A percentile compares a stretch with the other conserved stretches of the same genome.
These are phyloP conservation scores for Dysmachus trigonus DNA, from an alignment of 2,888 invertebrate species.

Conservation along the genomic window DNA sequence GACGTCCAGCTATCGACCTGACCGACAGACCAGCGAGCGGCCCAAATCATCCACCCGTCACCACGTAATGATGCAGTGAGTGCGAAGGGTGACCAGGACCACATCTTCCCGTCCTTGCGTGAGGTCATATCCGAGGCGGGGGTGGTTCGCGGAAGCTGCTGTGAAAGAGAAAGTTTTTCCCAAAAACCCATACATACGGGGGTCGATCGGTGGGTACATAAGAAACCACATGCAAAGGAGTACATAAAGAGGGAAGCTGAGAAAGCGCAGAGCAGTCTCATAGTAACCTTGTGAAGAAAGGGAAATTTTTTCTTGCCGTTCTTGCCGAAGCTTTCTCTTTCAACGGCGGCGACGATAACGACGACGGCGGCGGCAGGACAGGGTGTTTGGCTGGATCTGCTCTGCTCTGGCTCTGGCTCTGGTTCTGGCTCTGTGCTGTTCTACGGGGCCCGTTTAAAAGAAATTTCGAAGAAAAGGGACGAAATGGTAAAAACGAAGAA, in stretches of 20 bases:
- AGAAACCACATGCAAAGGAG: slow-evolving; percentile 38
- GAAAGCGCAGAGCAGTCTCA: slow-evolving; percentile 23
- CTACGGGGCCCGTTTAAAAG: background rate
- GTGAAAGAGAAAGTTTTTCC: slow-evolving; percentile 38
- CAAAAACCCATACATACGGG: background rate
- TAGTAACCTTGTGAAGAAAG: slow-evolving; percentile 40
- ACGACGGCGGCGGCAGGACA: too few species aligned
- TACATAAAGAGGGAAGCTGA: slow-evolving; percentile 31
- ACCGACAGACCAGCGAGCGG: slow-evolving; percentile 9
- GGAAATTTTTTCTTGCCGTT: slow-evolving; percentile 19
- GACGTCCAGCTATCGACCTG: slow-evolving; percentile 39
- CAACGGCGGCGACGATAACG: too few species aligned
- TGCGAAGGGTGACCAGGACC: slow-evolving; percentile 20
- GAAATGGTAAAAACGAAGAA: slow-evolving; percentile 18
- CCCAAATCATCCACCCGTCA: slow-evolving; percentile 18
- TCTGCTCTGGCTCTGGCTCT: too few species aligned
- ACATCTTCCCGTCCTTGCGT: slow-evolving; percentile 35
- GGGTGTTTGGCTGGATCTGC: background rate
- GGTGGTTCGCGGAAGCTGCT: background rate
- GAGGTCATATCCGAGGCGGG: slow-evolving; percentile 20
- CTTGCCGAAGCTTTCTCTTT: slow-evolving; percentile 28
- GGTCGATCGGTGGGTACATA: background rate
- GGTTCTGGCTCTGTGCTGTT: too few species aligned
- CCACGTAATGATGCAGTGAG: slow-evolving; percentile 19
- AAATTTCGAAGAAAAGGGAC: background rate